Base-by-base conservation (phyloP, 2,113 vertebrate genomes). In the Rousettus leschenaultii region DNA sequence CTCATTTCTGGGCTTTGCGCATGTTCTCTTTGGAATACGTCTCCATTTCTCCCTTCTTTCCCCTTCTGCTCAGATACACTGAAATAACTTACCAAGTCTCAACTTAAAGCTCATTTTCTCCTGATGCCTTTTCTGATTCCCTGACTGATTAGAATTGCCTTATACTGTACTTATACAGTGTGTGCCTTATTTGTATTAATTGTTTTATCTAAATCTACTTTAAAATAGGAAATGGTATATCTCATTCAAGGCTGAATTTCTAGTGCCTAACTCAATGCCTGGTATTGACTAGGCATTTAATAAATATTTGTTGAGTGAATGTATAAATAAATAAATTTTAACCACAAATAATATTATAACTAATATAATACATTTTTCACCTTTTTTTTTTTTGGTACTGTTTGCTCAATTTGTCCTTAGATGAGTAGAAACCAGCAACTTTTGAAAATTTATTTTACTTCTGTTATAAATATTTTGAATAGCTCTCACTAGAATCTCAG, bases 381-480 rank as follows among this genome's bases (percentile, higher is more conserved):
- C 51, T 43, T 80, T 40, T 85, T 43, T 80, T 85, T 90, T 86
- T 53, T 95, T 91, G 84, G 15, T 45, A n/a, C 45, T 68, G 78
- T 71, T 82, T 92, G 6, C 43, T 22, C 14, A 43, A 7, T 87
- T 94, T 53, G 3, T 73, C 26, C 21, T 59, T 88, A 75, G 77
- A 57, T 84, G 74, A 57, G 5, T 59, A 55, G 87, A 82, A 59
- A 51, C 4, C 0, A 63, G 18, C 2, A 35, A 7, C 82, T 94
- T 45, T 96, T 88, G 16, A 89, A 91, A 95, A 16, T 48, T 16
- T 82, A 59, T 65, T 96, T 93, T 21, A 65, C 21, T 89, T 91
- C 63, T 53, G 1, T 65, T 90, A 2, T 51, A 33, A 89, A 8
- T 65, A 38, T 97, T 94, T 86, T 94, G 55, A 89, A 53, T 59